phyloP scores from a whole-genome alignment of 2,888 invertebrate species.

The Lasius fuliginosus region DNA sequence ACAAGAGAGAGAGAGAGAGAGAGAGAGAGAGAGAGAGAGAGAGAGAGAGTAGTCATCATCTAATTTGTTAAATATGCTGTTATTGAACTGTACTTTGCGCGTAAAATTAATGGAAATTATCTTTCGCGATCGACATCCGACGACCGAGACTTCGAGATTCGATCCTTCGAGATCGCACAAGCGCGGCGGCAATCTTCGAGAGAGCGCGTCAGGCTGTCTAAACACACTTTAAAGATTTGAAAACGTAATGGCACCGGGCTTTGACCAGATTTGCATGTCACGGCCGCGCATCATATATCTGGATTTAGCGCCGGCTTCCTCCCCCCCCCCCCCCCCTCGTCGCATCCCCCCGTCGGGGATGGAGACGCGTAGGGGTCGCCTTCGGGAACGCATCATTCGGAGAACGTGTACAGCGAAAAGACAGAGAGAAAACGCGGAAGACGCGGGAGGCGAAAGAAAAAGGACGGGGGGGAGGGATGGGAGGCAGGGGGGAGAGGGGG shows the following conservation, averaged over 20 bases:
- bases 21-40: not conserved
- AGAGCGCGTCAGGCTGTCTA: slow-evolving; percentile 81
- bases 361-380: slow-evolving; percentile 61
- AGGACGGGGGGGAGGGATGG: slow-evolving; percentile 21
- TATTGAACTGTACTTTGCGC: not conserved
- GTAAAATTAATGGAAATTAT: not conserved
- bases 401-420: slow-evolving; percentile 69
- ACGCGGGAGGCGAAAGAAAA: slow-evolving; percentile 72
- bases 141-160: not conserved
- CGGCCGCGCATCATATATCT: slow-evolving; percentile 86
- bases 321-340: slow-evolving; percentile 59
- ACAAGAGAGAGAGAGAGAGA: not conserved
- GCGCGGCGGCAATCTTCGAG: slow-evolving; percentile 32
- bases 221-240: slow-evolving; percentile 87
- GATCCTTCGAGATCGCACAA: slow-evolving; percentile 35
- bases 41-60: not conserved
- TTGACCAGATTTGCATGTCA: slow-evolving; percentile 86
- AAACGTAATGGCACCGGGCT: slow-evolving; percentile 86
- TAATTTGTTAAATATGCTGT: not conserved
- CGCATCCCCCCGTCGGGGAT: slow-evolving; percentile 62
- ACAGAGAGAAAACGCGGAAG: slow-evolving; percentile 54
- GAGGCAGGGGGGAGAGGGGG: slow-evolving; percentile 8
- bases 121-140: not conserved
- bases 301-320: slow-evolving; percentile 83
- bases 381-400: slow-evolving; percentile 69